These are phyloP conservation scores for Manduca sexta DNA, from an alignment of 1,140 invertebrate genomes.

Conservation along the genomic window DNA sequence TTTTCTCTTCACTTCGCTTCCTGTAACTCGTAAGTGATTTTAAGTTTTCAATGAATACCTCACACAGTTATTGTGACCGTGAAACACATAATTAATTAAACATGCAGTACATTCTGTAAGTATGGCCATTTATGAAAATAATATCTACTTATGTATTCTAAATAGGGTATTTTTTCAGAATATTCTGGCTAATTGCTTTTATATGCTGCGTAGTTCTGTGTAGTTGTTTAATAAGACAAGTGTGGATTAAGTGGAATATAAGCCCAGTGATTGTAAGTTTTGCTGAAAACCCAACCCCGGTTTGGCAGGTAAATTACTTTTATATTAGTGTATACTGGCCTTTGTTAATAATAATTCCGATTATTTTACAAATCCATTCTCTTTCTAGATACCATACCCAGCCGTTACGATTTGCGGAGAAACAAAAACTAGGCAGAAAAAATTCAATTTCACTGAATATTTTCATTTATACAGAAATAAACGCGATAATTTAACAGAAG, in stretches of 20 bases:
- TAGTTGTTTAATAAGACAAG: conserved; percentile 69
- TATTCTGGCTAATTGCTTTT: conserved; percentile 73
- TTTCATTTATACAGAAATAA: conserved; percentile 55
- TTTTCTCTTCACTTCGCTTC: too few species aligned
- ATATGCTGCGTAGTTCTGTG: conserved; percentile 61
- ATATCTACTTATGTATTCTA: too few species aligned
- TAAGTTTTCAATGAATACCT: too few species aligned
- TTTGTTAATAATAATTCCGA: too few species aligned
- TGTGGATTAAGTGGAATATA: conserved; percentile 77
- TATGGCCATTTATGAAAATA: too few species aligned
- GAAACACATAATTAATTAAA: too few species aligned
- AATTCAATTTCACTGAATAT: conserved; percentile 74
- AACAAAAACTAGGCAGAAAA: conserved; percentile 71
- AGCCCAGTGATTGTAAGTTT: conserved; percentile 79
- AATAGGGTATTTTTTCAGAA: conserved; percentile 29
- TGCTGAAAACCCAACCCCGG: conserved; percentile 75
- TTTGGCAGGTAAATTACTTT: conserved; percentile 67
- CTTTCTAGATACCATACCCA: conserved; percentile 75
- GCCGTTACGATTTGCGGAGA: conserved; percentile 77
- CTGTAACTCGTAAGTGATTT: too few species aligned
- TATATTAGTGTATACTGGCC: too few species aligned
- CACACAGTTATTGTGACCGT: too few species aligned
- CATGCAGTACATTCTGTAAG: too few species aligned
- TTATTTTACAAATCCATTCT: too few species aligned
- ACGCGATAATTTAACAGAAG: conserved; percentile 58